A percentile compares a stretch with the other conserved stretches of the same genome.
phyloP scores from a whole-genome alignment of 2,797 vertebrate genomes.

The Eupleurogrammus muticus region DNA sequence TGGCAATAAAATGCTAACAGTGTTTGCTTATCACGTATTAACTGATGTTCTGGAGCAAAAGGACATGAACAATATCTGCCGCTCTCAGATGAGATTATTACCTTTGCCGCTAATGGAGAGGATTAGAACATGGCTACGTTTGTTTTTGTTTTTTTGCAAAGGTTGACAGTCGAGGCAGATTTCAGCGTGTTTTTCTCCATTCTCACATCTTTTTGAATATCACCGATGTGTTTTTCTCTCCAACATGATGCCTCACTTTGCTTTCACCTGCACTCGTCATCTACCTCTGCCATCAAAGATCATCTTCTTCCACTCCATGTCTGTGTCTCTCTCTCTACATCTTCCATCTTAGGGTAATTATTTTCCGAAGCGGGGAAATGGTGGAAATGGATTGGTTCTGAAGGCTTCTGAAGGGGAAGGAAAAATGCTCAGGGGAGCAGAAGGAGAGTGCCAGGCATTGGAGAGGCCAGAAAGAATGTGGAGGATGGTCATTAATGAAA shows the following conservation, averaged over 20 bases:
- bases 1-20: constrained; percentile 60
- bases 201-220: constrained; percentile 2
- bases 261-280: constrained; percentile 37
- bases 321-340: background rate
- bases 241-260: constrained; percentile 8
- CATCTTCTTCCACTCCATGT: constrained; percentile 31
- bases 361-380: constrained; percentile 40
- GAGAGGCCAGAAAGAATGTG: background rate
- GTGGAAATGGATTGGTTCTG: constrained; percentile 42
- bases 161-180: background rate
- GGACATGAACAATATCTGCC: constrained; percentile 57
- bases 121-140: constrained; percentile 56
- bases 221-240: constrained; percentile 25
- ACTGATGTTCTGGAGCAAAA: constrained; percentile 57
- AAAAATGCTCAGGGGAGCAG: constrained; percentile 23
- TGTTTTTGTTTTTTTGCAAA: constrained; percentile 47
- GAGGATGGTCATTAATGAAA: constrained; percentile 17
- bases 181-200: constrained; percentile 12
- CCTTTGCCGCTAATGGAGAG: constrained; percentile 59
- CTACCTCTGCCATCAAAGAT: constrained; percentile 35
- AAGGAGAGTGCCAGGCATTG: background rate
- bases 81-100: constrained; percentile 61
- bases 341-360: constrained; percentile 51
- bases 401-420: constrained; percentile 22
- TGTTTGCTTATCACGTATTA: constrained; percentile 72